Percentiles rank a stretch among this genome's conserved stretches.
phyloP scores from a whole-genome alignment of 2,888 invertebrate species.

The Tiliacea aurago region DNA sequence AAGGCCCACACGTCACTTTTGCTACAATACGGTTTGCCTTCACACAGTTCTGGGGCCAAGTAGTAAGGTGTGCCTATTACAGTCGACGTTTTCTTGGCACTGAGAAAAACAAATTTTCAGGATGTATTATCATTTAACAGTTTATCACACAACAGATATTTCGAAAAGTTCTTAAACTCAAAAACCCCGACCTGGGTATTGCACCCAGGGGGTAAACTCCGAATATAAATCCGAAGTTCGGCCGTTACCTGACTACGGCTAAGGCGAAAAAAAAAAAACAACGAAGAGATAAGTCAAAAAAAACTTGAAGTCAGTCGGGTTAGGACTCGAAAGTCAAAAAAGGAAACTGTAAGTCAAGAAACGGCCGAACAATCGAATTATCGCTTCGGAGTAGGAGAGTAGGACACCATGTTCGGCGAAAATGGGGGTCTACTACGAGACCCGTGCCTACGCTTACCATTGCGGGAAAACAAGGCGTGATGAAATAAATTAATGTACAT shows the following conservation, averaged over 20 bases:
- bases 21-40: constrained; percentile 93
- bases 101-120: constrained; percentile 72
- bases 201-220: too few relatives aligned
- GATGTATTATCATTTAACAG: background rate
- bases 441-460: background rate
- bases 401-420: background rate
- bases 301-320: too few relatives aligned
- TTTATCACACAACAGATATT: background rate
- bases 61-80: constrained; percentile 96
- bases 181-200: background rate
- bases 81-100: constrained; percentile 91
- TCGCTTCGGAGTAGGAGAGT: too few relatives aligned
- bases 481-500: background rate
- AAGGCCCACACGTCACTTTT: constrained; percentile 97
- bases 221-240: too few relatives aligned
- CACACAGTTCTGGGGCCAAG: constrained; percentile 96
- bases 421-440: background rate
- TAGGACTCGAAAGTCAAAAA: too few relatives aligned
- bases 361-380: too few relatives aligned
- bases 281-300: too few relatives aligned
- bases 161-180: background rate
- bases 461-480: background rate
- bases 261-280: too few relatives aligned
- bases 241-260: too few relatives aligned
- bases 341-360: too few relatives aligned